Conservation (phyloP, 1,140 invertebrate species). For the Ephestia elutella region DNA sequence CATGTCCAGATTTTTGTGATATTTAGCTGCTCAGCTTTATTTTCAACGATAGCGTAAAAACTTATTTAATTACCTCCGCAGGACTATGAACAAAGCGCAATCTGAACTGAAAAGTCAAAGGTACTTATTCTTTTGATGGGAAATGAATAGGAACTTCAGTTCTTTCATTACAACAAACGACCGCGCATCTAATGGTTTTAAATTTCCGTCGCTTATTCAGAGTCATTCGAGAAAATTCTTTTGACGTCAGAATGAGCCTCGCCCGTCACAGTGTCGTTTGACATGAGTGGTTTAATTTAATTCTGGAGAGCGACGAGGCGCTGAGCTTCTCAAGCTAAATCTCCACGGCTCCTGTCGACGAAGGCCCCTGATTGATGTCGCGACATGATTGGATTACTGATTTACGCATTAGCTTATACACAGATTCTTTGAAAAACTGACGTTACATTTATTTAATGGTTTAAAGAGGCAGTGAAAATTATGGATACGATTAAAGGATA, state of each 20-base stretch:
- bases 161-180: constrained; percentile 5
- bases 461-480: no score
- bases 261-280: constrained; percentile 7
- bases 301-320: constrained; percentile 8
- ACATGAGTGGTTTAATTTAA: constrained; percentile 21
- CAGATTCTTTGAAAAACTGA: not conserved
- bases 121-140: constrained; percentile 2
- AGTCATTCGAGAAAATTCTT: not conserved
- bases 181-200: not conserved
- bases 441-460: not conserved
- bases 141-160: constrained; percentile 3
- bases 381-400: constrained; percentile 4
- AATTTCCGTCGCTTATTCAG: constrained; percentile 6
- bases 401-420: not conserved
- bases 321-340: not conserved
- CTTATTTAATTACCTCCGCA: not conserved
- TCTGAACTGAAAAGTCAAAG: constrained; percentile 1
- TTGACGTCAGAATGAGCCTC: not conserved
- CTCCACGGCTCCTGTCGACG: not conserved
- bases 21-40: not conserved
- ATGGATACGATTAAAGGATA: no score
- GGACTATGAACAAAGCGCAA: not conserved
- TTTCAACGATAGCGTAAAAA: not conserved
- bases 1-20: no score
- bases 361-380: not conserved